A percentile compares a stretch with the other conserved stretches of the same genome.
These are phyloP conservation scores for Lasioglossum oenotherae DNA, from an alignment of 2,888 invertebrate genomes.

Conservation along the genomic window DNA sequence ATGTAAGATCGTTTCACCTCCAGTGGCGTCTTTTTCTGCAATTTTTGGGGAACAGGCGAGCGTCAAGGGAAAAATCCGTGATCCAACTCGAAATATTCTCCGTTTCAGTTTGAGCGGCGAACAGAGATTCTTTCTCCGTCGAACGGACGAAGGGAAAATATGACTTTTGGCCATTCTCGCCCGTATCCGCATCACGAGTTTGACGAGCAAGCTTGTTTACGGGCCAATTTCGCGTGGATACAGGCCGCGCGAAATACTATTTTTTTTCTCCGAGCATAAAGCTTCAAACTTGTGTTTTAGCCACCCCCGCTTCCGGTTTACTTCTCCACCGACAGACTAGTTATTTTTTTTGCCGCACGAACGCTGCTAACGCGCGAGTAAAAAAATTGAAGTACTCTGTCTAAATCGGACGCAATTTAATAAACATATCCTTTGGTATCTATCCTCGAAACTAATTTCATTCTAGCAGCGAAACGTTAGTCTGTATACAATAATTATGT, in stretches of 20 bases:
- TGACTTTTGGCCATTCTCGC: conserved; percentile 63
- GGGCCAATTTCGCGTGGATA: conserved; percentile 68
- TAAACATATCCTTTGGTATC: neutral
- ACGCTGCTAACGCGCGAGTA: conserved; percentile 10
- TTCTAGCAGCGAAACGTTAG: neutral
- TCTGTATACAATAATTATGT: neutral
- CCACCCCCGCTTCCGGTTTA: conserved; percentile 37
- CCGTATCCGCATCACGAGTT: conserved; percentile 69
- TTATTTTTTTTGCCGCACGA: conserved; percentile 24
- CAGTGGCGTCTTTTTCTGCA: neutral
- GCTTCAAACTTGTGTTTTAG: conserved; percentile 60
- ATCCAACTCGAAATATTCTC: conserved; percentile 23
- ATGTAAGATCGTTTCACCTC: neutral
- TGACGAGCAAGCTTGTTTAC: conserved; percentile 71
- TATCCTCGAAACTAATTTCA: neutral
- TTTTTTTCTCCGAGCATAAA: conserved; percentile 60
- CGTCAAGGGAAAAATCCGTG: conserved; percentile 1
- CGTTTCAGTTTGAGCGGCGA: neutral
- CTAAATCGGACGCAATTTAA: neutral
- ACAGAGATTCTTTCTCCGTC: conserved; percentile 46
- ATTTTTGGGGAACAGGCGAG: neutral
- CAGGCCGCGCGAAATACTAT: conserved; percentile 65
- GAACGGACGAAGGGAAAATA: conserved; percentile 62
- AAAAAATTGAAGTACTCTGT: conserved; percentile 1
- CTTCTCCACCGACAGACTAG: conserved; percentile 22